phyloP scores from a whole-genome alignment of 2,113 vertebrate genomes.

The Clarias magur region DNA sequence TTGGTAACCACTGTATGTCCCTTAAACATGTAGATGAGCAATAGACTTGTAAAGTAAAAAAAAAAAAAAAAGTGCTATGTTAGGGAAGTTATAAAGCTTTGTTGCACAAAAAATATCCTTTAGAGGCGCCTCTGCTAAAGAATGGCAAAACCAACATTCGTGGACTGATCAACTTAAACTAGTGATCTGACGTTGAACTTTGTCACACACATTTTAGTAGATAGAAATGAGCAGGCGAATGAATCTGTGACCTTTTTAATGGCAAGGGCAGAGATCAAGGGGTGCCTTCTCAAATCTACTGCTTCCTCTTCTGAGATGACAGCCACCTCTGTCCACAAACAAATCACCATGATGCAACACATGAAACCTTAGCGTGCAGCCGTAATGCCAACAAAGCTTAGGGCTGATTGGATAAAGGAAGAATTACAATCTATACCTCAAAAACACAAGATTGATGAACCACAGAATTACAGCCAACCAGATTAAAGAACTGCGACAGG shows the following conservation, averaged over 20 bases:
- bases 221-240: not conserved
- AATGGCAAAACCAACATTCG: not conserved
- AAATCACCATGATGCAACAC: constrained; percentile 37
- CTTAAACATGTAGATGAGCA: not conserved
- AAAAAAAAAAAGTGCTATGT: not conserved
- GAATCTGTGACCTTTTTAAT: constrained; percentile 4
- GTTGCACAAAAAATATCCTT: not conserved
- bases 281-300: constrained; percentile 27
- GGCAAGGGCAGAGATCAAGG: constrained; percentile 8
- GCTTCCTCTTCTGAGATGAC: constrained; percentile 37
- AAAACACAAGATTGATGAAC: not conserved
- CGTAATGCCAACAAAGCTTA: not conserved
- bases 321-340: constrained; percentile 35
- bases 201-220: not conserved
- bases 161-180: not conserved
- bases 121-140: not conserved
- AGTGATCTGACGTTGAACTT: not conserved
- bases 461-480: not conserved
- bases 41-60: not conserved
- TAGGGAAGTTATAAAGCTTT: not conserved
- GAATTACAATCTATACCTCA: not conserved
- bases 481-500: not conserved
- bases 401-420: not conserved
- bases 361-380: constrained; percentile 23
- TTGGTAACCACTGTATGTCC: not conserved